A percentile compares a stretch with the other conserved stretches of the same genome.
Conservation (phyloP, 2,888 invertebrate species). For the Polydrusus tereticollis region DNA sequence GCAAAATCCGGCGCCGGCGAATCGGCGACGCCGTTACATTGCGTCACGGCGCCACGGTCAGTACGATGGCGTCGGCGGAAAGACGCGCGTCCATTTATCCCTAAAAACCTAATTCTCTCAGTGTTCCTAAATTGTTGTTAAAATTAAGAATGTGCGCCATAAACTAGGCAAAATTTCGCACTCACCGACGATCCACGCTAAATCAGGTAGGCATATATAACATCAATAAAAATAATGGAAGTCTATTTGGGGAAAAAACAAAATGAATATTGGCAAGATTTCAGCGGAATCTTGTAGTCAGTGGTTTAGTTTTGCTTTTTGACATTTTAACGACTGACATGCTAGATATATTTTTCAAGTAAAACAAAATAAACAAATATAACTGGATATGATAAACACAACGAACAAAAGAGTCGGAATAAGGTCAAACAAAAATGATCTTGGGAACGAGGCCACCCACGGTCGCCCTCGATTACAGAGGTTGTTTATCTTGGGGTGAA, state of each 20-base stretch:
- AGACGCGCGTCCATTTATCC: slow-evolving; percentile 27
- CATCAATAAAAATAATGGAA: not conserved
- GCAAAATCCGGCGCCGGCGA: slow-evolving; percentile 44
- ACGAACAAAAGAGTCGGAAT: not conserved
- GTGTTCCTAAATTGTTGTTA: slow-evolving; percentile 8
- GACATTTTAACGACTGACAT: not conserved
- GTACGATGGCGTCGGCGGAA: slow-evolving; percentile 48
- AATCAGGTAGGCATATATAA: slow-evolving; percentile 51
- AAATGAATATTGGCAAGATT: not conserved
- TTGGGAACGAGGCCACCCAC: not conserved
- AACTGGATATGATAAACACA: too few relatives aligned
- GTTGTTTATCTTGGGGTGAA: slow-evolving; percentile 12
- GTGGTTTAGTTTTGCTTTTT: not conserved
- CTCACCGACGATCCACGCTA: slow-evolving; percentile 50
- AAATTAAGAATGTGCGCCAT: slow-evolving; percentile 27
- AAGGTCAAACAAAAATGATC: slow-evolving; percentile 6
- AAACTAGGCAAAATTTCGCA: slow-evolving; percentile 52
- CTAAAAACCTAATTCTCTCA: slow-evolving; percentile 24
- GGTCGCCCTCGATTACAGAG: not conserved
- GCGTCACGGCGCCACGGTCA: slow-evolving; percentile 56
- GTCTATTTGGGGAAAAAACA: not conserved
- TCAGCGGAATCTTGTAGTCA: not conserved
- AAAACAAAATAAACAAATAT: not conserved
- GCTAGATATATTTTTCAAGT: not conserved
- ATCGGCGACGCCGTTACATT: slow-evolving; percentile 56